Evolutionary conservation across 1,140 invertebrate genomes (phyloP), one percentile per base, ranked within the genome.

Genomic region (Varroa destructor): DNA sequence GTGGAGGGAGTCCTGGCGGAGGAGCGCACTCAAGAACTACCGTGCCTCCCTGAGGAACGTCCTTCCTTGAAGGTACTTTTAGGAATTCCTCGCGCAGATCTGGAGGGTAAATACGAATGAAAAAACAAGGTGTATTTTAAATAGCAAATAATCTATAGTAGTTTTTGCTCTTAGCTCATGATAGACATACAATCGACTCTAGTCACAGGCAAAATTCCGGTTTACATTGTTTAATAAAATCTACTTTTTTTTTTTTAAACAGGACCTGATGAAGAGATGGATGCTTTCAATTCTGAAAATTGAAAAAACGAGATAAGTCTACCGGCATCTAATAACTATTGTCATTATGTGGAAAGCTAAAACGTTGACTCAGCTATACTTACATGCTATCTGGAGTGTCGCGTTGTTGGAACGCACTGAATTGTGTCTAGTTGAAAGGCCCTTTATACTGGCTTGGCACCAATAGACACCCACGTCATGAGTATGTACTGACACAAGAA

Each of bases 1-100:
- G 93, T 78, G 95, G 90, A 0, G 94, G 93, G 78, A 90, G 87
- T 56, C 93, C 93, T 80, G 87, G 86, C 25, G 93, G 94, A 56
- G 93, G 87, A 55, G 87, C 86, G 81, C 93, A 98, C 83, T 93
- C 89, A 56, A 98, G 82, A 55, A 91, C 81, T 0, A 91, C 91
- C 54, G 88, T 89, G 78, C 95, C 92, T 43, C 93, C 93, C 10
- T 36, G 40, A 14, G 61, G 46, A 12, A 46, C 36, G 40, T 67
- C 61, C 37, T n/a, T 67, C 46, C 40, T 43, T 46, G 5, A 43
- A 12, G 61, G 61, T 46, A 43, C 37, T 2, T 14, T 40, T 12
- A 12, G 14, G 61, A 67, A 67, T 8, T 25, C 61, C 61, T 67
- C 61, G 5, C 61, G 61, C 2, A 67, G 46, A 67, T 67, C 61